Percentiles rank a stretch among this genome's conserved stretches.
These are phyloP conservation scores for Anguilla obscura DNA, from an alignment of 2,797 vertebrate genomes.

Conservation along the genomic window DNA sequence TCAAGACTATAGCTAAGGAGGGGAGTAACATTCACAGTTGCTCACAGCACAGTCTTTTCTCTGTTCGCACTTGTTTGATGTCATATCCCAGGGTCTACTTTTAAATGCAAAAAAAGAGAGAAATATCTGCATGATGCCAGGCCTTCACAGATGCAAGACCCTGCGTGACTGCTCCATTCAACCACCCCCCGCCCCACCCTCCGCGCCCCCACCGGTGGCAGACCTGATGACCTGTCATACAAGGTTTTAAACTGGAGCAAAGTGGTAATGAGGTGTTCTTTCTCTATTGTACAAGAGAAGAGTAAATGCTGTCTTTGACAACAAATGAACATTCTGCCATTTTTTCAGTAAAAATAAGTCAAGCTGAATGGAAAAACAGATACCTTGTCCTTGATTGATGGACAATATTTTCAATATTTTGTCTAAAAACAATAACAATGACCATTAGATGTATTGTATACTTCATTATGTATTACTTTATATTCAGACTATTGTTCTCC, in stretches of 20 bases:
- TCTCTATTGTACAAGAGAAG: conserved; percentile 80
- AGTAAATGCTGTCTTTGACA: conserved; percentile 81
- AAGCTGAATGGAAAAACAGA: conserved; percentile 83
- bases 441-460: neutral
- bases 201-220: too few species aligned
- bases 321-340: conserved; percentile 86
- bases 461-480: neutral
- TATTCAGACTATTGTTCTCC: neutral
- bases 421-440: conserved; percentile 43
- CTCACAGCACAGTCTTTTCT: too few species aligned
- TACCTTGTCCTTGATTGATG: conserved; percentile 88
- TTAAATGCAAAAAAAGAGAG: too few species aligned
- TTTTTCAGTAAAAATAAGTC: conserved; percentile 92
- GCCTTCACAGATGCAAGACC: too few species aligned
- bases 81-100: too few species aligned
- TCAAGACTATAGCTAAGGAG: too few species aligned
- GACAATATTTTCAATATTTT: conserved; percentile 9
- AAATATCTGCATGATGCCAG: too few species aligned
- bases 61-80: too few species aligned
- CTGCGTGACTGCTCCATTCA: too few species aligned
- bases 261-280: conserved; percentile 81
- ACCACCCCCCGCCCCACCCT: too few species aligned
- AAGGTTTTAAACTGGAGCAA: conserved; percentile 80
- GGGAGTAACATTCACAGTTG: too few species aligned
- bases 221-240: conserved; percentile 66